phyloP scores from a whole-genome alignment of 2,113 vertebrate genomes.

The Atrichornis clamosus region DNA sequence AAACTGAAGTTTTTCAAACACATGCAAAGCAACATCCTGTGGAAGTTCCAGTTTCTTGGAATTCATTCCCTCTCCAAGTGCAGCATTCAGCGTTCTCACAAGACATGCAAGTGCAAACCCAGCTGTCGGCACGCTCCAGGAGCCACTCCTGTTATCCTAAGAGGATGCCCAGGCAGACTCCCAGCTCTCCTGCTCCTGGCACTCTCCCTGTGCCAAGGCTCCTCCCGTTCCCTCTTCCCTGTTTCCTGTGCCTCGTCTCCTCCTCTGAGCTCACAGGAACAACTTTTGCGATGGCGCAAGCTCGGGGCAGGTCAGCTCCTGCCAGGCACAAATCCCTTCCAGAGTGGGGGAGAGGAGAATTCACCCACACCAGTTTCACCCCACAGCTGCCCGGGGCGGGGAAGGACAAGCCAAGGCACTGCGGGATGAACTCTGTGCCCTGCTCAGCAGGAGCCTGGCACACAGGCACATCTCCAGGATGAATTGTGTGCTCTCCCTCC shows the following conservation, averaged over 20 bases:
- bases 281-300: not conserved
- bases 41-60: not conserved
- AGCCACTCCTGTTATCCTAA: fast-evolving
- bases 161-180: not conserved
- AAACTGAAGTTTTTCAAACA: not conserved
- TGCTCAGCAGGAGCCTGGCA: not conserved
- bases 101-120: fast-evolving
- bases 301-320: not conserved
- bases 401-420: not conserved
- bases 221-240: not conserved
- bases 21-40: not conserved
- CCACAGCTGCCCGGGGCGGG: not conserved
- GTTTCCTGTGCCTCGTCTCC: not conserved
- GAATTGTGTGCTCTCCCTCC: not conserved
- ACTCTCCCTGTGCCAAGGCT: not conserved
- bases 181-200: not conserved
- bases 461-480: not conserved
- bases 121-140: fast-evolving
- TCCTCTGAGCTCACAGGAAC: not conserved
- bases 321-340: not conserved
- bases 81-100: not conserved
- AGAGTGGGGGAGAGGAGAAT: not conserved
- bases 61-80: not conserved
- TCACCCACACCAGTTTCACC: not conserved
- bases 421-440: not conserved